A percentile compares a stretch with the other conserved stretches of the same genome.
phyloP scores from a whole-genome alignment of 2,113 vertebrate species.

The Hydrochoerus hydrochaeris region DNA sequence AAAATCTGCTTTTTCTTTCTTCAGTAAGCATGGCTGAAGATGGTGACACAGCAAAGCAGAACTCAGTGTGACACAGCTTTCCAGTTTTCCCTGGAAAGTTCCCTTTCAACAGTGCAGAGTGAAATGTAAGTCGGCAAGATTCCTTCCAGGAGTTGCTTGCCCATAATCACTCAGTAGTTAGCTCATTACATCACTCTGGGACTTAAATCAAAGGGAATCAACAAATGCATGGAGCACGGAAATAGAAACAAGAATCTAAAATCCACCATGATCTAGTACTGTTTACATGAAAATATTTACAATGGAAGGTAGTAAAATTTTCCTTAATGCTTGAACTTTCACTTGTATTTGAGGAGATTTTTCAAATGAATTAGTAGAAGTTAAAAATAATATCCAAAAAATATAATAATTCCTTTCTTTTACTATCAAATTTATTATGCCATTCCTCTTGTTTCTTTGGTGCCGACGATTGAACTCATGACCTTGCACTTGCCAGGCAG shows the following conservation, averaged over 20 bases:
- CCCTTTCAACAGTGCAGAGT: neutral
- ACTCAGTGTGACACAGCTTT: neutral
- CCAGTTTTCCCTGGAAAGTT: neutral
- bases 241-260: neutral
- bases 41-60: conserved; percentile 4
- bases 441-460: neutral
- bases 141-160: neutral
- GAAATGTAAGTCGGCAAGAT: neutral
- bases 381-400: conserved; percentile 33
- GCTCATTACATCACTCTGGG: neutral
- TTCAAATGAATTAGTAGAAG: neutral
- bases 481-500: too few species aligned
- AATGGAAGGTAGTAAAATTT: neutral
- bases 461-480: too few species aligned
- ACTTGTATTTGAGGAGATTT: neutral
- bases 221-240: neutral
- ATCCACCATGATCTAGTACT: neutral
- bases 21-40: neutral
- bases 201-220: conserved; percentile 46
- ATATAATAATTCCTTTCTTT: neutral
- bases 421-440: conserved; percentile 31
- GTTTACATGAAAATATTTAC: conserved; percentile 9
- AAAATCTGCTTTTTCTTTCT: conserved; percentile 19
- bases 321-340: conserved; percentile 1
- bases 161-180: neutral